Conservation (phyloP, 2,113 vertebrate genomes). For the Athene cunicularia region DNA sequence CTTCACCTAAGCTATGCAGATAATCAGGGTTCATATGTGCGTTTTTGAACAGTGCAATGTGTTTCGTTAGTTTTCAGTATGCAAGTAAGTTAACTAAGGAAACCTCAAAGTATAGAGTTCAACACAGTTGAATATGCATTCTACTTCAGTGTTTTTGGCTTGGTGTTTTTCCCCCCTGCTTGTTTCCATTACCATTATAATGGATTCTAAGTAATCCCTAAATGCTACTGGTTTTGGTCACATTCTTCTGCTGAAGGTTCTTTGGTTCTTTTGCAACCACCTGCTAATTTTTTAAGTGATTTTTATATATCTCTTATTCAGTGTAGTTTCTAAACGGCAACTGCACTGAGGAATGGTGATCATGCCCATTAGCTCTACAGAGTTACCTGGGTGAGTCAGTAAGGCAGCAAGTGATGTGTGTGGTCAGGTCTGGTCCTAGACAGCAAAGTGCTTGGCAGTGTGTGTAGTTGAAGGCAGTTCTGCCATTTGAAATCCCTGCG, state of each 20-base stretch:
- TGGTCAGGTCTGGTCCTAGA: neutral
- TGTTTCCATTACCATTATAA: neutral
- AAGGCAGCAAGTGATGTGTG: neutral
- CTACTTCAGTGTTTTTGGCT: neutral
- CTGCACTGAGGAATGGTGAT: neutral
- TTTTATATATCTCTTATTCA: neutral
- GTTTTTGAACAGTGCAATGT: neutral
- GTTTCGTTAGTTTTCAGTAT: neutral
- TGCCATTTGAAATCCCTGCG: neutral
- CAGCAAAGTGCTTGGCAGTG: neutral
- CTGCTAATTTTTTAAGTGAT: neutral
- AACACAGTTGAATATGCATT: neutral
- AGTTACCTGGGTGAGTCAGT: neutral
- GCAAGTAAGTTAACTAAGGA: neutral
- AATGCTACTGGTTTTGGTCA: neutral
- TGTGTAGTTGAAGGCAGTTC: neutral
- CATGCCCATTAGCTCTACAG: fast-evolving
- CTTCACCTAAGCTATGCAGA: neutral
- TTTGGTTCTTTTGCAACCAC: neutral
- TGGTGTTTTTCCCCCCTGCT: fast-evolving
- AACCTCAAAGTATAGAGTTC: neutral
- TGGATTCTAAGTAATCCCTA: neutral
- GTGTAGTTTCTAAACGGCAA: neutral
- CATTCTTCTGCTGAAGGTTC: neutral
- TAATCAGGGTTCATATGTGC: neutral